Evolutionary conservation across 2,113 vertebrate genomes (phyloP), one percentile per base, ranked within the genome.

Genomic region (Podarcis muralis): DNA sequence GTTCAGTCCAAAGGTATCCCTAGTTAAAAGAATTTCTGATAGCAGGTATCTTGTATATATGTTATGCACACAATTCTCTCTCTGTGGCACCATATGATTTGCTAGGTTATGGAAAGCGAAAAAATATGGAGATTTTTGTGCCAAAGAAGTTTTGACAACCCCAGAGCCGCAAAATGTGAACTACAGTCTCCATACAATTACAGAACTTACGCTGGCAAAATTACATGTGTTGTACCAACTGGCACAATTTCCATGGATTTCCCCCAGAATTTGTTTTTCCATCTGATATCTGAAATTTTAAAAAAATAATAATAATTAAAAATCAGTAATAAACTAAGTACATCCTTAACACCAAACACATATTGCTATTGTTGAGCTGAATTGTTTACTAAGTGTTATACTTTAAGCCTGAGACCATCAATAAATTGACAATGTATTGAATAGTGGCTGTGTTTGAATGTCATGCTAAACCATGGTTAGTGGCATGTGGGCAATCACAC

Each of bases 211-310:
- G 75, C 94, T 30, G 98, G 98, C 81, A 99, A 96, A 91, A 96
- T 97, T 76, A 99, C 97, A 3, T 99, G 98, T 22, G 98, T 98
- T 90, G 97, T 98, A 85, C 99, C 99, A 89, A 99, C 95, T 86
- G 99, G 99, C 92, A 99, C 98, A 22, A 99, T 99, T 96, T 99
- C 99, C 98, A 99, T 99, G 68, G 99, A 99, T 96, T 99, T 99
- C 0, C 99, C 99, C 99, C 99, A 99, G 95, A 99, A 99, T 95
- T 99, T 99, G 94, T 99, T 99, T 97, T 99, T 99, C 98, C 99
- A 99, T 93, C 99, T 98, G 93, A 99, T 95, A 91, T 99, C 99
- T 99, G 95, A 96, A 97, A 96, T 20, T 43, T 43, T 15, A 30
- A 27, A 71, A 9, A 57, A 88, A 68, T 20, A 90, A 81, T 2